Evolutionary conservation across 2,888 invertebrate genomes (phyloP).

Genomic region (Portevinia maculata): DNA sequence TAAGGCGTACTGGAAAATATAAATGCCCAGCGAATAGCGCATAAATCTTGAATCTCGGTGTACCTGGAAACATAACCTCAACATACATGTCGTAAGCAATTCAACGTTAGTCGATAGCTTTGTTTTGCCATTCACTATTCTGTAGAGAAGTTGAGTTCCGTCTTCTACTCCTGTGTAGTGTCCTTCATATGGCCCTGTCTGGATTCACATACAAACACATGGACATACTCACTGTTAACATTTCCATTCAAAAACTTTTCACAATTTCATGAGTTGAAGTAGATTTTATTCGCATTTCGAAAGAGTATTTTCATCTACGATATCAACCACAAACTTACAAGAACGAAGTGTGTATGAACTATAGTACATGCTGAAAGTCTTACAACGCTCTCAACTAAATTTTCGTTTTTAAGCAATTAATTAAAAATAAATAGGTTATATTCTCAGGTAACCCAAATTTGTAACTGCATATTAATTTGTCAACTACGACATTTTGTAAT

Average conservation of each 20-base stretch:
- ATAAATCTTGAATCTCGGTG: constrained; percentile 6
- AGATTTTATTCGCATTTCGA: constrained; percentile 5
- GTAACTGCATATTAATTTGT: no score
- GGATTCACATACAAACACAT: constrained; percentile 3
- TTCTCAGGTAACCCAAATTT: no score
- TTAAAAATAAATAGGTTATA: background rate
- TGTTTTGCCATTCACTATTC: constrained; percentile 15
- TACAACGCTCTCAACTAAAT: background rate
- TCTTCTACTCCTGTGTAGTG: background rate
- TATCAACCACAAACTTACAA: background rate
- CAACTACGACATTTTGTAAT: no score
- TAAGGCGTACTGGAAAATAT: constrained; percentile 5
- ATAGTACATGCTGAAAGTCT: constrained; percentile 4
- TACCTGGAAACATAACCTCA: constrained; percentile 17
- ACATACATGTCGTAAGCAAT: constrained; percentile 5
- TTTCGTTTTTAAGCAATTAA: background rate
- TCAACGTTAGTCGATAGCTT: constrained; percentile 24
- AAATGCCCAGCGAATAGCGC: background rate
- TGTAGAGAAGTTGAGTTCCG: background rate
- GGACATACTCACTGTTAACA: background rate
- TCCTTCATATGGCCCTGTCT: constrained; percentile 23
- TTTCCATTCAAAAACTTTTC: constrained; percentile 26
- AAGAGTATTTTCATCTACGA: constrained; percentile 2
- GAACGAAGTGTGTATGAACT: background rate
- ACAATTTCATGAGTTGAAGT: constrained; percentile 28